Evolutionary conservation across 2,797 vertebrate species (phyloP).

Genomic region (Enteromius radiatus): DNA sequence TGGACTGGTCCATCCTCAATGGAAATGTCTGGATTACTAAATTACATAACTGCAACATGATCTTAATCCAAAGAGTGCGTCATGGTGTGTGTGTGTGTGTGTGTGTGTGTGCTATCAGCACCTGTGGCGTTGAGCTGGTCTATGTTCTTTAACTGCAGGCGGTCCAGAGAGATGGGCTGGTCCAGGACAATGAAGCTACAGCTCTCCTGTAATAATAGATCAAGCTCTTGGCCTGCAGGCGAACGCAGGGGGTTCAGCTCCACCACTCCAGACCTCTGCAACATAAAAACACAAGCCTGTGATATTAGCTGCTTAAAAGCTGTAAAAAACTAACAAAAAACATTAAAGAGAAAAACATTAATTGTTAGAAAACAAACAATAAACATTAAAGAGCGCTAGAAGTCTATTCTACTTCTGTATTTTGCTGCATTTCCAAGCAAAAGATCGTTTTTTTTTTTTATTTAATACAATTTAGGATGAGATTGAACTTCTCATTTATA

Average conservation of each 20-base stretch:
- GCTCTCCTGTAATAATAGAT: slow-evolving; percentile 86
- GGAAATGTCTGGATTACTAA: neutral
- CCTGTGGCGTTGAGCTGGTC: slow-evolving; percentile 85
- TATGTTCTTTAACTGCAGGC: slow-evolving; percentile 84
- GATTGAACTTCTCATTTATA: neutral
- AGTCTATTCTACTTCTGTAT: neutral
- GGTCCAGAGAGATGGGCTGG: slow-evolving; percentile 89
- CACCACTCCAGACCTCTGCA: slow-evolving; percentile 76
- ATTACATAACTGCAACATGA: slow-evolving; percentile 9
- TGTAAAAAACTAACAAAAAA: neutral
- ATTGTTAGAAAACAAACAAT: too few relatives aligned
- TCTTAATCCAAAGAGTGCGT: neutral
- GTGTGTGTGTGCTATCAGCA: slow-evolving; percentile 55
- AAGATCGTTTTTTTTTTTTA: neutral
- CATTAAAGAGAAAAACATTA: neutral
- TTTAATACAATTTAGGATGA: neutral
- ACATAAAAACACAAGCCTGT: slow-evolving; percentile 17
- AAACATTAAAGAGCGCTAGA: neutral
- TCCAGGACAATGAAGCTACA: slow-evolving; percentile 85
- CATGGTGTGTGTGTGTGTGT: neutral
- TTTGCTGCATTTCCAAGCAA: neutral
- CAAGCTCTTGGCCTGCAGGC: slow-evolving; percentile 83
- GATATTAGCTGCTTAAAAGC: neutral
- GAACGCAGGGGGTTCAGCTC: slow-evolving; percentile 77
- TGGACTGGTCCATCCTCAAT: neutral